Evolutionary conservation across 2,113 vertebrate genomes (phyloP).

Genomic region (Ondatra zibethicus): DNA sequence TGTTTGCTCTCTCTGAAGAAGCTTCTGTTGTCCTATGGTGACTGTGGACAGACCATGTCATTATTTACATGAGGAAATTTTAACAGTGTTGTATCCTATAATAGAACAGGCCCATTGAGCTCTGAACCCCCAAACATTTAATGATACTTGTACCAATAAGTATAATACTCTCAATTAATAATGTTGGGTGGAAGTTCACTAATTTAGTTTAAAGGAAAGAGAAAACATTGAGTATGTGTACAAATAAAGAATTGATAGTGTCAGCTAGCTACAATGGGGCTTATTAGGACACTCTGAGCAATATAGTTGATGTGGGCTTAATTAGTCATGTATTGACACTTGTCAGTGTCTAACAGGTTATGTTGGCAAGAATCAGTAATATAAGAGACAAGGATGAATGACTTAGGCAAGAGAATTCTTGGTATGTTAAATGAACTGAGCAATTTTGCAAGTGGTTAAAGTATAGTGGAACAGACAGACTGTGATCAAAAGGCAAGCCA

Average conservation of each 20-base stretch:
- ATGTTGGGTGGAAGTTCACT: background rate
- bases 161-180: constrained; percentile 3
- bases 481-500: background rate
- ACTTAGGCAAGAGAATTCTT: background rate
- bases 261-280: background rate
- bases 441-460: background rate
- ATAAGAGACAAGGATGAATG: background rate
- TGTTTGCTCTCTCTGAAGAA: background rate
- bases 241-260: background rate
- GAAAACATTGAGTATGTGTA: background rate
- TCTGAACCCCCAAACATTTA: background rate
- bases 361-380: background rate
- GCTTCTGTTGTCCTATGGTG: background rate
- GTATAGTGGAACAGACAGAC: background rate
- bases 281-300: too few relatives aligned
- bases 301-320: background rate
- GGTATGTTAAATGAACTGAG: background rate
- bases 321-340: background rate
- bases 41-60: background rate
- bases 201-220: background rate
- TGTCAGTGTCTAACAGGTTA: background rate
- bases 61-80: background rate
- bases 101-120: background rate
- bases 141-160: background rate
- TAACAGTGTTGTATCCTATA: background rate